Evolutionary conservation across 2,113 vertebrate species (phyloP).

Genomic region (Nerophis lumbriciformis): DNA sequence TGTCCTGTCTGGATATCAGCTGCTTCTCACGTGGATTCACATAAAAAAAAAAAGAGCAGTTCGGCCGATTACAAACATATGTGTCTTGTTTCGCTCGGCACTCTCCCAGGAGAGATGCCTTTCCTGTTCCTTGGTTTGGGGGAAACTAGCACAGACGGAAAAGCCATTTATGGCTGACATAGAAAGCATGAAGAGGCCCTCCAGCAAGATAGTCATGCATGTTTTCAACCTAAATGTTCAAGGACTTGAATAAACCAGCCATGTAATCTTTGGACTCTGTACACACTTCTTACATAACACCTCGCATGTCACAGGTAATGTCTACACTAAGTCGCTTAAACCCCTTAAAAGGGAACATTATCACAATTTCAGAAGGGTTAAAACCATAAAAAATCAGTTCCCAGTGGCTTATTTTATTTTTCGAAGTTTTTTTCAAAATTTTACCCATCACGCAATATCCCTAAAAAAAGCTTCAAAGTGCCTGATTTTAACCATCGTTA

Average conservation of each 20-base stretch:
- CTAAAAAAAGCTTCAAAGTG: too few relatives aligned
- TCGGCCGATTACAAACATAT: constrained; percentile 29
- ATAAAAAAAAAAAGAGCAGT: neutral
- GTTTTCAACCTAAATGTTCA: neutral
- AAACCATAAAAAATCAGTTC: too few relatives aligned
- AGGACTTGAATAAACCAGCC: neutral
- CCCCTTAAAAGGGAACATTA: too few relatives aligned
- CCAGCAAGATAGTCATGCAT: neutral
- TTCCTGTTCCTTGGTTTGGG: constrained; percentile 23
- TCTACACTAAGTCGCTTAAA: too few relatives aligned
- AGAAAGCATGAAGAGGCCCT: constrained; percentile 13
- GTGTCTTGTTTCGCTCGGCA: constrained; percentile 32
- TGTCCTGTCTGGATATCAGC: constrained; percentile 28
- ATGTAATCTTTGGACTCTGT: too few relatives aligned
- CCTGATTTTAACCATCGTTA: too few relatives aligned
- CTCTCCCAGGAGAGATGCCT: constrained; percentile 9
- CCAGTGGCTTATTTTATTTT: too few relatives aligned
- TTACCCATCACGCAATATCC: too few relatives aligned
- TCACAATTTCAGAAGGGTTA: too few relatives aligned
- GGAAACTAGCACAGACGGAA: constrained; percentile 50
- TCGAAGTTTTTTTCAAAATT: too few relatives aligned
- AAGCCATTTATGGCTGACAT: constrained; percentile 49
- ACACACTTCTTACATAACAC: too few relatives aligned
- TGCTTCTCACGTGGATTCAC: constrained; percentile 7
- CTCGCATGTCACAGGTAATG: too few relatives aligned